Evolutionary conservation across 2,888 invertebrate genomes (phyloP), one percentile per base, ranked within the genome.

Genomic region (Drosophila kuntzei): DNA sequence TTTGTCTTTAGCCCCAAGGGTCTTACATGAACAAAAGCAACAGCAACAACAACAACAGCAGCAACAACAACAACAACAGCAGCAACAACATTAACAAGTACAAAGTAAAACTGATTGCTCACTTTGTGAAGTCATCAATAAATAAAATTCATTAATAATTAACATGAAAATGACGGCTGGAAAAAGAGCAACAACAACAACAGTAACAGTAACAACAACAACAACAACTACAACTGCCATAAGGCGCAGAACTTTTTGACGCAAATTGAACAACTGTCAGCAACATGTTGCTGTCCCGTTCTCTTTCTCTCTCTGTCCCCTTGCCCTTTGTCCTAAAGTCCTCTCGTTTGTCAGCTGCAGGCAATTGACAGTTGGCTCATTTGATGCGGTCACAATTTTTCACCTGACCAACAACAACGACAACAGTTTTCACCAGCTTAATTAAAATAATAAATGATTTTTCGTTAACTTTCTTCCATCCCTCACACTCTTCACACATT

Each of bases 391-490:
- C 68, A 73, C 70, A 55, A 63, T 81, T 82, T 81, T 69, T 63
- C 76, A 81, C 78, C 81, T 76, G 82, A 43, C 57, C 61, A 80
- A 34, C 54, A 74, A 49, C 27, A 60, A 34, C 54, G 71, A 49
- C 27, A 60, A 49, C 32, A 59, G 25, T 73, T 70, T 76, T 66
- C 16, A 18, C 55, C 27, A 34, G 74, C 76, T 76, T 82, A 82
- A 84, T 82, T 81, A 80, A 84, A 84, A 82, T 82, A 80, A 82
- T 80, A 84, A 82, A 84, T 82, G 73, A 80, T 76, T 80, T 53
- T 80, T 76, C 71, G 57, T 44, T 44, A 22, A 60, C 20, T 46
- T 37, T 39, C 37, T 32, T 43, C 18, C 25, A 11, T 4, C 7
- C 1, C n/a, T 12, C 18, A 3, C 32, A 32, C 36, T 25, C 20